Evolutionary conservation across 1,140 invertebrate genomes (phyloP).

Genomic region (Drosophila navojoa): DNA sequence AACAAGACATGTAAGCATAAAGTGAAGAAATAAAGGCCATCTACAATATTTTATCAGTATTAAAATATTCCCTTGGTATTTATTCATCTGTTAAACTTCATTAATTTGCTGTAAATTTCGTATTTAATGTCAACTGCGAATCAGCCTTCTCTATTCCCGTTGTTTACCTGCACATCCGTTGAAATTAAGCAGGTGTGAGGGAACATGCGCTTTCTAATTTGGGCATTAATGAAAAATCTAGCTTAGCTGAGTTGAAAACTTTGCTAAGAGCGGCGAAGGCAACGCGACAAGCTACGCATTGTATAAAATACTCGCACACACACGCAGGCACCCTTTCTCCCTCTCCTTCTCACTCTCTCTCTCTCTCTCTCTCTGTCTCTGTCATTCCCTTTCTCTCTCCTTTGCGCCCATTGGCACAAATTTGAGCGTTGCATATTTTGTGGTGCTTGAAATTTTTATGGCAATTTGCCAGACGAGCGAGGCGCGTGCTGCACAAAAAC

Average conservation of each 20-base stretch:
- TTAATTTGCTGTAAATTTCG: no score
- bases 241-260: conserved; percentile 24
- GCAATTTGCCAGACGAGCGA: conserved; percentile 74
- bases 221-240: conserved; percentile 45
- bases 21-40: no score
- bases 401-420: conserved; percentile 40
- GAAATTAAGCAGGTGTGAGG: conserved; percentile 59
- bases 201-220: conserved; percentile 67
- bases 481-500: conserved; percentile 50
- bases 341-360: background rate
- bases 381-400: background rate
- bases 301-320: conserved; percentile 29
- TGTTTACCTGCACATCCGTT: conserved; percentile 5
- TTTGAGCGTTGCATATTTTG: conserved; percentile 75
- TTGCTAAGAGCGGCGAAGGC: conserved; percentile 56
- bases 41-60: no score
- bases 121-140: no score
- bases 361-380: background rate
- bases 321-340: background rate
- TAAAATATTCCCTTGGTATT: no score
- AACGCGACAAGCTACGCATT: conserved; percentile 49
- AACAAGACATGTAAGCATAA: no score
- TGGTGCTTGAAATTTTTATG: conserved; percentile 77
- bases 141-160: no score
- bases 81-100: no score